Evolutionary conservation across 2,797 vertebrate genomes (phyloP).

Genomic region (Bradypodion ventrale): DNA sequence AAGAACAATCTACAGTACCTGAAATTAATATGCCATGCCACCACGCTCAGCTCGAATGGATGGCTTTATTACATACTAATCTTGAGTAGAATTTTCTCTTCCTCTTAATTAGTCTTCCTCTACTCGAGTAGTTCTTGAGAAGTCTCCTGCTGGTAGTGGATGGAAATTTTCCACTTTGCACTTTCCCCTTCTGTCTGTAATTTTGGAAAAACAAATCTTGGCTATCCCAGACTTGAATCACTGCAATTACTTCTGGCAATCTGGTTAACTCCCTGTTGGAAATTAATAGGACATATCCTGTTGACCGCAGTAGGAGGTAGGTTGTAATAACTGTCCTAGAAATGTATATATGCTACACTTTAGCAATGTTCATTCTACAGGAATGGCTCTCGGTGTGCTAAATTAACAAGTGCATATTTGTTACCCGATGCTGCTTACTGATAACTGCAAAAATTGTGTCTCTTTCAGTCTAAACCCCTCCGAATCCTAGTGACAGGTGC

Average conservation of each 20-base stretch:
- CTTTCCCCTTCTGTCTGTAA: not conserved
- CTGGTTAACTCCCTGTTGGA: constrained; percentile 11
- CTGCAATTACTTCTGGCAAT: not conserved
- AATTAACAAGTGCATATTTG: accelerated
- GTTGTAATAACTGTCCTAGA: not conserved
- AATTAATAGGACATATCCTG: not conserved
- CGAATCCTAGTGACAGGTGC: constrained; percentile 94
- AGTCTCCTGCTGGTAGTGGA: not conserved
- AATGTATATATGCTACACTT: not conserved
- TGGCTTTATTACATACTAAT: too few species aligned
- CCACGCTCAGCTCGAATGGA: too few species aligned
- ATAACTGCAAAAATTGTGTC: constrained; percentile 32
- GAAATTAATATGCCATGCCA: too few species aligned
- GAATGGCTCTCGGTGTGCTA: not conserved
- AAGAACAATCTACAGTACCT: too few species aligned
- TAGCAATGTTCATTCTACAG: accelerated
- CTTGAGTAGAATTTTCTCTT: too few species aligned
- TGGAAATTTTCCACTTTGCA: not conserved
- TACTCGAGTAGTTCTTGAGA: not conserved
- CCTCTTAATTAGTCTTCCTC: too few species aligned
- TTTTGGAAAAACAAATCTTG: not conserved
- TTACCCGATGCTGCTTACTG: not conserved
- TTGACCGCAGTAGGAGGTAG: not conserved
- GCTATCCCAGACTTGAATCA: not conserved
- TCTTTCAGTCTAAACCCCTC: constrained; percentile 84